Conservation (phyloP, 2,113 vertebrate species). For the Sciurus niger region DNA sequence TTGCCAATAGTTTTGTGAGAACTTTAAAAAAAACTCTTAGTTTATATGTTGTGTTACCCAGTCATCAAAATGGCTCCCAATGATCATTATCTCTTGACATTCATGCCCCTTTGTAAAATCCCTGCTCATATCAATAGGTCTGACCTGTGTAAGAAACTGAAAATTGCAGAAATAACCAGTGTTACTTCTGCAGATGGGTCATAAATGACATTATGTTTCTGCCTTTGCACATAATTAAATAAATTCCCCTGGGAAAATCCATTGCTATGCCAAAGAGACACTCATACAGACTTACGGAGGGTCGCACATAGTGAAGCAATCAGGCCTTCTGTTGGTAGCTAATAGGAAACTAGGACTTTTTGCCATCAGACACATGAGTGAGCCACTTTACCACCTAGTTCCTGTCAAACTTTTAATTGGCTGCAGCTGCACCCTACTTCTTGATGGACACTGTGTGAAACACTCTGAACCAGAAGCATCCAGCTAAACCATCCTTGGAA, state of each 20-base stretch:
- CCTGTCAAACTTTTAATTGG: background rate
- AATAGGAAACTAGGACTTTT: background rate
- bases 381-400: background rate
- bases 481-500: background rate
- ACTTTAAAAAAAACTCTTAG: background rate
- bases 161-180: background rate
- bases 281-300: background rate
- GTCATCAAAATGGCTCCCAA: background rate
- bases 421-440: background rate
- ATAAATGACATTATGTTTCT: background rate
- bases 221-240: background rate
- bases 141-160: background rate
- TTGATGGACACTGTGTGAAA: background rate
- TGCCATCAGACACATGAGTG: background rate
- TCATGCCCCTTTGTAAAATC: background rate
- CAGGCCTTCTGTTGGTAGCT: background rate
- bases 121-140: background rate
- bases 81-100: background rate
- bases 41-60: background rate
- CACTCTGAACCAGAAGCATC: background rate
- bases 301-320: background rate
- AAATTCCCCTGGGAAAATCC: background rate
- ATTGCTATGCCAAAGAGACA: rapidly evolving
- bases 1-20: background rate
- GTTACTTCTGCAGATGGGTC: background rate